phyloP scores from a whole-genome alignment of 2,797 vertebrate genomes.

The Pagetopsis macropterus region DNA sequence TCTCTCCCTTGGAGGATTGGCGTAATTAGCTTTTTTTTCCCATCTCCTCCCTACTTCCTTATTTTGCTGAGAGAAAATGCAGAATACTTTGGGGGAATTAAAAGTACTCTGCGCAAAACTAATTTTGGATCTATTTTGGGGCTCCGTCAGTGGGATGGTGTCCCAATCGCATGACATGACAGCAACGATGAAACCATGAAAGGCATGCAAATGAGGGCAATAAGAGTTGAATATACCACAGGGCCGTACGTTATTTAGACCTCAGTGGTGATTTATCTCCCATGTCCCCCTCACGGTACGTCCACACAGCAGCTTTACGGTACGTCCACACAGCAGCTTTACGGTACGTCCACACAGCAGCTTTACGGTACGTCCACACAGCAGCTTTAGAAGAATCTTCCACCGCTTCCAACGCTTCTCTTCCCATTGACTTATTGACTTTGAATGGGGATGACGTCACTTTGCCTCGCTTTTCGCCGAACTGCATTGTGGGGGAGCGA shows the following conservation, averaged over 20 bases:
- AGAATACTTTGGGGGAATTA: constrained; percentile 72
- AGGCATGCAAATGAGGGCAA: constrained; percentile 76
- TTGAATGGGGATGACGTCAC: too few relatives aligned
- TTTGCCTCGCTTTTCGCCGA: too few relatives aligned
- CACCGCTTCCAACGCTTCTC: too few relatives aligned
- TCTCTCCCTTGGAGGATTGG: constrained; percentile 55
- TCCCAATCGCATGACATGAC: constrained; percentile 57
- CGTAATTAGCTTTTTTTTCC: constrained; percentile 71
- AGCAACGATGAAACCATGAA: constrained; percentile 63
- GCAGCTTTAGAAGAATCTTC: too few relatives aligned
- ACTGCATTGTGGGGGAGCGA: too few relatives aligned
- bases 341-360: too few relatives aligned
- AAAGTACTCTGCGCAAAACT: constrained; percentile 69
- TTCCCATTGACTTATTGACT: too few relatives aligned
- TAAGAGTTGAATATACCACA: constrained; percentile 68
- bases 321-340: too few relatives aligned
- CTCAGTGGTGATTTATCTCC: constrained; percentile 62
- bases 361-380: too few relatives aligned
- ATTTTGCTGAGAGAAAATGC: constrained; percentile 68
- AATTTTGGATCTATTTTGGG: constrained; percentile 76
- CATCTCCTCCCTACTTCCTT: constrained; percentile 59
- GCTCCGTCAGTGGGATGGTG: constrained; percentile 55
- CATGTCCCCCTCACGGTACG: constrained; percentile 16
- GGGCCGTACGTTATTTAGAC: constrained; percentile 72
- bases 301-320: too few relatives aligned